A percentile compares a stretch with the other conserved stretches of the same genome.
phyloP scores from a whole-genome alignment of 1,140 invertebrate species.

The Orchestia grillus region DNA sequence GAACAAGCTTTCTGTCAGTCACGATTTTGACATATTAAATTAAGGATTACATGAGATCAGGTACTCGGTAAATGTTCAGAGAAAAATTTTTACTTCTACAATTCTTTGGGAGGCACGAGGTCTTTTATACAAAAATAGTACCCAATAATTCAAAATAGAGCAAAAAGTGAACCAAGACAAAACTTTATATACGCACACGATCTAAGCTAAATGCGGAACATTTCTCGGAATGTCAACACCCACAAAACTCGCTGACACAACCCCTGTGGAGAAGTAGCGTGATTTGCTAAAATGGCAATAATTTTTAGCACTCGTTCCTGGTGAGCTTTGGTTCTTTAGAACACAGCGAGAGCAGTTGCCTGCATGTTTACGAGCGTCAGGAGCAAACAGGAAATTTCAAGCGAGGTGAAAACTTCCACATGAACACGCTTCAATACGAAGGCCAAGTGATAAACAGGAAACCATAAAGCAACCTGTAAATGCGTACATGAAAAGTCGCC shows the following conservation, averaged over 20 bases:
- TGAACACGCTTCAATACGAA: background rate
- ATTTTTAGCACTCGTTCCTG: background rate
- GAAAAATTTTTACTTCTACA: background rate
- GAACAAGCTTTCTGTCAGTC: background rate
- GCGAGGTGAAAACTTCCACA: background rate
- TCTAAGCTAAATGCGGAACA: background rate
- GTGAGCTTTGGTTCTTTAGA: background rate
- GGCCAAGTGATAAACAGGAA: background rate
- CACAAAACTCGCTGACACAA: background rate
- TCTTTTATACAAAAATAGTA: background rate
- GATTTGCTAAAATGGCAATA: background rate
- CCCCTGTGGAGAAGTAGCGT: background rate
- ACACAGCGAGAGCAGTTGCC: background rate
- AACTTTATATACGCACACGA: background rate
- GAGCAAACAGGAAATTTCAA: background rate
- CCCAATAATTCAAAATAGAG: background rate
- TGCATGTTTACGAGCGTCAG: background rate
- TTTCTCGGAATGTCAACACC: background rate
- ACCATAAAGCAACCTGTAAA: background rate
- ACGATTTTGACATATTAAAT: background rate
- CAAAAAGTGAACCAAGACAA: background rate
- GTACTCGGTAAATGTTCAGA: background rate
- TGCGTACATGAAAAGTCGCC: background rate
- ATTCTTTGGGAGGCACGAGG: background rate
- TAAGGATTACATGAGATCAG: background rate